phyloP scores from a whole-genome alignment of 1,140 invertebrate genomes.

The Dendroctonus valens region DNA sequence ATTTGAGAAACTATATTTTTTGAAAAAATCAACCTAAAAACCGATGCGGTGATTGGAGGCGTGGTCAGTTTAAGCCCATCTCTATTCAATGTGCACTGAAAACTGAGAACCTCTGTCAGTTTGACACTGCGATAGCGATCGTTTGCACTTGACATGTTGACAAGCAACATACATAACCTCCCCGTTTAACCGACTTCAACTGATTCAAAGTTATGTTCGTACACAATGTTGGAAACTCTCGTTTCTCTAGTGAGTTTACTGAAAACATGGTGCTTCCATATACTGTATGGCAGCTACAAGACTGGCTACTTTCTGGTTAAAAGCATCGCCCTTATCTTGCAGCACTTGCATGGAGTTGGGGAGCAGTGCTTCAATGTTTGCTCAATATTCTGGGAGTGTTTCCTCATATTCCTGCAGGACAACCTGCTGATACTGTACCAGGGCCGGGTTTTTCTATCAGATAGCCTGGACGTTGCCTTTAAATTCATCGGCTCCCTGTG shows the following conservation, averaged over 20 bases:
- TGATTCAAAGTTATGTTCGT: not conserved
- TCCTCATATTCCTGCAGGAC: constrained; percentile 35
- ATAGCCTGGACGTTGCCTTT: not conserved
- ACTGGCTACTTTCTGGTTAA: constrained; percentile 34
- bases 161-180: not conserved
- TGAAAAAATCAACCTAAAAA: too few relatives aligned
- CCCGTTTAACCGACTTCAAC: not conserved
- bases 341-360: not conserved
- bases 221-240: constrained; percentile 6
- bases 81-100: not conserved
- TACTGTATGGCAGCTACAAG: constrained; percentile 33
- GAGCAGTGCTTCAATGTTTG: constrained; percentile 13
- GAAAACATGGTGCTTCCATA: constrained; percentile 17
- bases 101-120: not conserved
- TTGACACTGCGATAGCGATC: not conserved
- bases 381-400: constrained; percentile 30
- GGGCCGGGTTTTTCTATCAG: not conserved
- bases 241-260: constrained; percentile 17
- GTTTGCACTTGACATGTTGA: not conserved
- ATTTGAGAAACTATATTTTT: too few relatives aligned
- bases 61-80: not conserved
- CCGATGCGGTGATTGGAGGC: too few relatives aligned
- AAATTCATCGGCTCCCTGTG: not conserved
- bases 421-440: constrained; percentile 19
- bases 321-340: constrained; percentile 4